These are phyloP conservation scores for Motacilla alba DNA, from an alignment of 2,113 vertebrate species.

Conservation along the genomic window DNA sequence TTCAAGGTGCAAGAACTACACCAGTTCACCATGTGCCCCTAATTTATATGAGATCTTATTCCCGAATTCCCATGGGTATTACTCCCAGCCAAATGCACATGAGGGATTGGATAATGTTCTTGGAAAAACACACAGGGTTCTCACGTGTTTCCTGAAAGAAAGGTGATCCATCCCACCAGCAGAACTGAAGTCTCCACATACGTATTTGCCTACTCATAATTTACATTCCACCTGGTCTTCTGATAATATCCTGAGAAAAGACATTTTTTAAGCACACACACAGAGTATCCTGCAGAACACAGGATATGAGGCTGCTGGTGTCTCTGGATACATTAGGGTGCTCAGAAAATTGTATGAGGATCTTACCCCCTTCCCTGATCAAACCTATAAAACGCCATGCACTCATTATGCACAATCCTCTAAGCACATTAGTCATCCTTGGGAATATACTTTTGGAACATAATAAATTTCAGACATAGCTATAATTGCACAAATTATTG, in stretches of 20 bases:
- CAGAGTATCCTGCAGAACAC: not conserved
- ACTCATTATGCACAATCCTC: not conserved
- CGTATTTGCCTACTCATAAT: not conserved
- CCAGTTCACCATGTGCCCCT: not conserved
- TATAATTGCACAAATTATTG: not conserved
- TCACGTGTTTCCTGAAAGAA: not conserved
- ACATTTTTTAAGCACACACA: not conserved
- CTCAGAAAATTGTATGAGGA: accelerated
- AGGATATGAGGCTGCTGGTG: not conserved
- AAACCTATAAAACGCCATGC: not conserved
- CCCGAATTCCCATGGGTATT: not conserved
- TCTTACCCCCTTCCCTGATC: not conserved
- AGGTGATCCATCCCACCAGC: not conserved
- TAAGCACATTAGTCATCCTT: not conserved
- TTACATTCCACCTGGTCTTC: not conserved
- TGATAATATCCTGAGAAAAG: not conserved
- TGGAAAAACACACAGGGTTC: not conserved
- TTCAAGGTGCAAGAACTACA: not conserved
- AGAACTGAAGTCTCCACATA: not conserved
- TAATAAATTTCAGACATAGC: not conserved
- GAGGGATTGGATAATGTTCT: not conserved
- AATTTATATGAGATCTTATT: not conserved
- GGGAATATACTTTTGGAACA: not conserved
- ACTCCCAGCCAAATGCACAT: accelerated
- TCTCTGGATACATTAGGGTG: not conserved